phyloP scores from a whole-genome alignment of 2,888 invertebrate species.

The Anodontia alba region DNA sequence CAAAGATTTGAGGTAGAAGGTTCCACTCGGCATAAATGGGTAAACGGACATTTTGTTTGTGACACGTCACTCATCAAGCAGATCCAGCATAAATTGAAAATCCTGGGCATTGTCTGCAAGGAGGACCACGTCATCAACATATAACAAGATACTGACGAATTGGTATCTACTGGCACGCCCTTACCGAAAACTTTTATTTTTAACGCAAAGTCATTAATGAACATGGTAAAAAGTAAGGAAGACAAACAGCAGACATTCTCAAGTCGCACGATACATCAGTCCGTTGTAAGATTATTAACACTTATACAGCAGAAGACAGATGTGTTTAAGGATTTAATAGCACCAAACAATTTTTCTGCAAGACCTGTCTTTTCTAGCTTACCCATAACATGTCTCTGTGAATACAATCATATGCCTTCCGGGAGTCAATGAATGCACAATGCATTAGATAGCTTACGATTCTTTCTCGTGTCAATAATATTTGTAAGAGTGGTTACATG shows the following conservation, averaged over 20 bases:
- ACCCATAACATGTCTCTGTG: not conserved
- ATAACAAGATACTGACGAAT: not conserved
- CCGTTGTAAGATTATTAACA: not conserved
- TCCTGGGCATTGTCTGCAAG: not conserved
- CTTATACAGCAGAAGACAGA: not conserved
- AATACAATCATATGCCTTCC: too few species aligned
- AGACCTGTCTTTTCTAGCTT: not conserved
- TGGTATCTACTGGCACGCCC: not conserved
- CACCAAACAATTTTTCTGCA: not conserved
- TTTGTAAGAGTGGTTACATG: not conserved
- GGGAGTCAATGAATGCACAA: too few species aligned
- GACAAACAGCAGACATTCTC: not conserved
- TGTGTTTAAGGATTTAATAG: not conserved
- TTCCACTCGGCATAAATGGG: too few species aligned
- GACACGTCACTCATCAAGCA: not conserved
- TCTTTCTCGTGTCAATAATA: too few species aligned
- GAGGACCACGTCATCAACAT: not conserved
- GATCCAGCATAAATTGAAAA: slow-evolving; percentile 1
- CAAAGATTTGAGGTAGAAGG: too few species aligned
- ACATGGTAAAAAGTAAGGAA: not conserved
- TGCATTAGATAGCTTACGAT: too few species aligned
- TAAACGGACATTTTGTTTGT: slow-evolving; percentile 16
- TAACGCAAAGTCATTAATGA: not conserved
- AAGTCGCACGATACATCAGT: not conserved
- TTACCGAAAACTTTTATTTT: not conserved